phyloP scores from a whole-genome alignment of 2,113 vertebrate species.

The Psittacula cyanocephala region DNA sequence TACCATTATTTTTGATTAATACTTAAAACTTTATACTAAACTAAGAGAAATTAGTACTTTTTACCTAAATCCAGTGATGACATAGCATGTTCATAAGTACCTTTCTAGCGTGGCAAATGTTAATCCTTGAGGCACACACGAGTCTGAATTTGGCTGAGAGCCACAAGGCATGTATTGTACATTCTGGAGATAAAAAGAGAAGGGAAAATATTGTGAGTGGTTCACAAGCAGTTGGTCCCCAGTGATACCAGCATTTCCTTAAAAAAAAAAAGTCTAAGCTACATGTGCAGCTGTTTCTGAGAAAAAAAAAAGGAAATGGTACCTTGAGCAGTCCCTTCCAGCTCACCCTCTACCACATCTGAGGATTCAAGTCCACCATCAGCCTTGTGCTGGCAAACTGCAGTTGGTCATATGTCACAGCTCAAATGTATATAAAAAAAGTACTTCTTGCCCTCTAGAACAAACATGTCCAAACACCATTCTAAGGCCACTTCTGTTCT shows the following conservation, averaged over 20 bases:
- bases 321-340: background rate
- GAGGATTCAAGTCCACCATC: background rate
- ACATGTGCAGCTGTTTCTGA: background rate
- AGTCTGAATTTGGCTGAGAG: background rate
- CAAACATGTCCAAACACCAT: background rate
- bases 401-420: background rate
- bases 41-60: background rate
- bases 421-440: background rate
- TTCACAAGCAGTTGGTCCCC: background rate
- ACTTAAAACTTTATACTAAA: background rate
- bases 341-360: background rate
- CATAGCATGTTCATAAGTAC: background rate
- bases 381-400: background rate
- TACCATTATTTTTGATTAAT: background rate
- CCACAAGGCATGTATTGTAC: background rate
- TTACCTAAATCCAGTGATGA: background rate
- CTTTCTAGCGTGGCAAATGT: background rate
- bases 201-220: background rate
- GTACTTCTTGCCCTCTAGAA: background rate
- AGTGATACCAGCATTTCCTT: background rate
- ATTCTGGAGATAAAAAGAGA: background rate
- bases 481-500: background rate
- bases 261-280: background rate
- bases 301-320: background rate
- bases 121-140: background rate